Conservation (phyloP, 2,113 vertebrate genomes). For the Thinocorus orbignyianus region DNA sequence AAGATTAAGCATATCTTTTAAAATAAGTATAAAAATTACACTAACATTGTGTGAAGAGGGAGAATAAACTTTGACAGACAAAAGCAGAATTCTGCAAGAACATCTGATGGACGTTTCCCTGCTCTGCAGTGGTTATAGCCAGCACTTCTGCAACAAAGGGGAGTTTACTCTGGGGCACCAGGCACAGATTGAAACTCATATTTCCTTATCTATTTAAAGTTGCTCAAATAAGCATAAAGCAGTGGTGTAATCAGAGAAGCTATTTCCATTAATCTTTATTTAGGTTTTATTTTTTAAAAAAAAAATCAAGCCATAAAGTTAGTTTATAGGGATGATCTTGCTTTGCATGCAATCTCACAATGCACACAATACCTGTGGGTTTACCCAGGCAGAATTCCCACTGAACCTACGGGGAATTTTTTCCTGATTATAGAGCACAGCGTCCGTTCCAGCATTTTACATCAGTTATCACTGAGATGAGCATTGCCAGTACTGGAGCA, state of each 20-base stretch:
- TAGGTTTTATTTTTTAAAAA: neutral
- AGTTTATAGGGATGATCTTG: slow-evolving; percentile 9
- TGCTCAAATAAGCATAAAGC: slow-evolving; percentile 65
- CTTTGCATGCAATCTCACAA: neutral
- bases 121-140: slow-evolving; percentile 19
- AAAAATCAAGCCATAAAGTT: neutral
- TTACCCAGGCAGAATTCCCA: slow-evolving; percentile 64
- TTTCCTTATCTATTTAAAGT: slow-evolving; percentile 65
- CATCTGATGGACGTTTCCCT: neutral
- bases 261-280: slow-evolving; percentile 64
- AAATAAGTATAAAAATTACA: neutral
- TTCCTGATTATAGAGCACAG: slow-evolving; percentile 18
- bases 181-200: slow-evolving; percentile 60
- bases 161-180: slow-evolving; percentile 66
- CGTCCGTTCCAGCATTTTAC: slow-evolving; percentile 10
- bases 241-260: slow-evolving; percentile 51
- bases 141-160: slow-evolving; percentile 54
- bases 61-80: slow-evolving; percentile 38
- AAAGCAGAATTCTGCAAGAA: neutral
- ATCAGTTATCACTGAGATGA: slow-evolving; percentile 14
- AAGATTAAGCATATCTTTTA: neutral
- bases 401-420: slow-evolving; percentile 20
- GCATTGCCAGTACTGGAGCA: neutral
- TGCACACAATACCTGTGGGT: slow-evolving; percentile 39
- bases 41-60: neutral